Conservation (phyloP, 2,113 vertebrate genomes). For the Catharus bicknelli region DNA sequence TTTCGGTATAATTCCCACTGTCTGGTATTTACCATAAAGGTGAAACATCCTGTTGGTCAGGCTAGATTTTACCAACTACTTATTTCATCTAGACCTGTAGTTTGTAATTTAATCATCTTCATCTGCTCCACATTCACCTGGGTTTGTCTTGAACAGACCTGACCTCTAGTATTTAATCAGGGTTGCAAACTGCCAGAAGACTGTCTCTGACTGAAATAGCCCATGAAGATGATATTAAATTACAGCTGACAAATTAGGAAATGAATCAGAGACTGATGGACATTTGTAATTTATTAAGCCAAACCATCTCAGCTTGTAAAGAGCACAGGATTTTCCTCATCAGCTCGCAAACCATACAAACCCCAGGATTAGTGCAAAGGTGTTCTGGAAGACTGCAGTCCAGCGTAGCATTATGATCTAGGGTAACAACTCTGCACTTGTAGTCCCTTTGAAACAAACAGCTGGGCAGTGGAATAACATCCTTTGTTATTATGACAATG, state of each 20-base stretch:
- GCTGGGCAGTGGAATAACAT: neutral
- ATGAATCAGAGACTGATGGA: neutral
- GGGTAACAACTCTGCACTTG: neutral
- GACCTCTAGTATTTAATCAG: neutral
- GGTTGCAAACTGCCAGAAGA: neutral
- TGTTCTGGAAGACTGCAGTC: neutral
- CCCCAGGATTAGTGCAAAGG: neutral
- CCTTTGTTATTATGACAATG: neutral
- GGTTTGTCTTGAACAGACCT: neutral
- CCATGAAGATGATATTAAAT: constrained; percentile 7
- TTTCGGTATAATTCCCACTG: neutral
- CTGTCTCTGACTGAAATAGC: neutral
- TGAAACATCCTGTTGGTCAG: neutral
- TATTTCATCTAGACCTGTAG: neutral
- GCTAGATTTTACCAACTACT: neutral
- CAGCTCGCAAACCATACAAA: neutral
- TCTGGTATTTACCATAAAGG: neutral
- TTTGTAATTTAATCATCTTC: neutral
- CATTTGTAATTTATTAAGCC: constrained; percentile 14
- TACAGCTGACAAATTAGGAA: constrained; percentile 15
- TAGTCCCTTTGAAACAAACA: neutral
- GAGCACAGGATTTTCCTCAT: neutral
- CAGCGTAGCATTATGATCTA: neutral
- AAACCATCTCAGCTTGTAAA: neutral
- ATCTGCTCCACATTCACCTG: neutral